Evolutionary conservation across 2,888 invertebrate genomes (phyloP), one percentile per base, ranked within the genome.

Genomic region (Harpalus rufipes): DNA sequence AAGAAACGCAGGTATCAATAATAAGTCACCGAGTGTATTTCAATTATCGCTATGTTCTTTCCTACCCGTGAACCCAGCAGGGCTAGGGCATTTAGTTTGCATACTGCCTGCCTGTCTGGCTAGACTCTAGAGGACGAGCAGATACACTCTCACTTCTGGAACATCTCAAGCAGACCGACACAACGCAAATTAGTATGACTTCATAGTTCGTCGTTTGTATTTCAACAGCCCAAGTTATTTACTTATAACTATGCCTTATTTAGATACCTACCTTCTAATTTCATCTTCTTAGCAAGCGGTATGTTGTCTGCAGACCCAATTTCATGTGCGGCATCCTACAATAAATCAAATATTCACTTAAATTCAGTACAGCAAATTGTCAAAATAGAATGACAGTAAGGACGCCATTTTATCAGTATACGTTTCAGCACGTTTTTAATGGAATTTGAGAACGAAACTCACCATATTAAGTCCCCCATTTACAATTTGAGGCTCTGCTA

Each of bases 161-260:
- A 92, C 92, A 92, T 91, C 91, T 91, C 91, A 92, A 92, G 91
- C 91, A 92, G 91, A 92, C 90, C 89, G 89, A 89, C 89, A 89
- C 90, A 91, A 89, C 91, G 90, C 91, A 90, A 89, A 91, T 91
- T 91, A 91, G 91, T 90, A 89, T 87, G 89, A 89, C 88, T 88
- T 89, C 89, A 88, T 87, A 87, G 88, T 89, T 89, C 88, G 87
- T 86, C 81, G 86, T 76, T 86, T 82, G 39, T 86, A 79, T 85
- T 86, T 86, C 85, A 81, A 86, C 87, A 86, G 81, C 68, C 82
- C 61, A 87, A 86, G 86, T 87, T 86, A 32, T 87, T 87, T 86
- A 88, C 88, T 86, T 87, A 86, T 78, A 86, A 63, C 83, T 85
- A 85, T 86, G 85, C 85, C 85, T 85, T 59, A 86, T 85, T 83